Evolutionary conservation across 2,888 invertebrate species (phyloP).

Genomic region (Hirtodrosophila duncani): DNA sequence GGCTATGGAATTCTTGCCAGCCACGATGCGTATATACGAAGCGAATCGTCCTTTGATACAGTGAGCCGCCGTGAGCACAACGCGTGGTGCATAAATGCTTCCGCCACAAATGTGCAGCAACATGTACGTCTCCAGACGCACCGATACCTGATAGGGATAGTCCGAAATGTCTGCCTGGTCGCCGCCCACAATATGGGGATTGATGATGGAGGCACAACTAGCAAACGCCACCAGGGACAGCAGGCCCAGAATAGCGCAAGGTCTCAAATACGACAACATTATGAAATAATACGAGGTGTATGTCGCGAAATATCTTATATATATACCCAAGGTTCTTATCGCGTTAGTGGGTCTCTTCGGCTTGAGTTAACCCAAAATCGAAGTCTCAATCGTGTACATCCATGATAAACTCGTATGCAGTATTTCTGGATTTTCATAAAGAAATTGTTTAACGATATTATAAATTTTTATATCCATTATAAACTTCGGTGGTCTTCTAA

Average conservation of each 20-base stretch:
- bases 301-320: constrained; percentile 34
- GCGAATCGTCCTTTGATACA: constrained; percentile 65
- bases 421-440: constrained; percentile 48
- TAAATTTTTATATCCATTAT: constrained; percentile 71
- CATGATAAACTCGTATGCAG: too few relatives aligned
- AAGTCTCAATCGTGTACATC: constrained; percentile 38
- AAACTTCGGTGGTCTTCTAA: constrained; percentile 63
- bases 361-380: not conserved
- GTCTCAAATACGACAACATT: constrained; percentile 37
- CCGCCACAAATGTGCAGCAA: constrained; percentile 70
- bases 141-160: constrained; percentile 63
- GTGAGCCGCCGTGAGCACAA: constrained; percentile 67
- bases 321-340: constrained; percentile 46
- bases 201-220: constrained; percentile 33
- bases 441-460: constrained; percentile 46
- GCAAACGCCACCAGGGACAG: constrained; percentile 21
- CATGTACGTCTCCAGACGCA: constrained; percentile 57
- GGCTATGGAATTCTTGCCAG: constrained; percentile 60
- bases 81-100: constrained; percentile 46
- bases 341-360: too few relatives aligned
- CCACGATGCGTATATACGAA: constrained; percentile 59
- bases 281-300: constrained; percentile 1
- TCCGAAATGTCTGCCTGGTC: constrained; percentile 44
- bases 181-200: constrained; percentile 56
- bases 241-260: constrained; percentile 26